Conservation (phyloP, 2,797 vertebrate genomes). For the Bovichtus diacanthus region DNA sequence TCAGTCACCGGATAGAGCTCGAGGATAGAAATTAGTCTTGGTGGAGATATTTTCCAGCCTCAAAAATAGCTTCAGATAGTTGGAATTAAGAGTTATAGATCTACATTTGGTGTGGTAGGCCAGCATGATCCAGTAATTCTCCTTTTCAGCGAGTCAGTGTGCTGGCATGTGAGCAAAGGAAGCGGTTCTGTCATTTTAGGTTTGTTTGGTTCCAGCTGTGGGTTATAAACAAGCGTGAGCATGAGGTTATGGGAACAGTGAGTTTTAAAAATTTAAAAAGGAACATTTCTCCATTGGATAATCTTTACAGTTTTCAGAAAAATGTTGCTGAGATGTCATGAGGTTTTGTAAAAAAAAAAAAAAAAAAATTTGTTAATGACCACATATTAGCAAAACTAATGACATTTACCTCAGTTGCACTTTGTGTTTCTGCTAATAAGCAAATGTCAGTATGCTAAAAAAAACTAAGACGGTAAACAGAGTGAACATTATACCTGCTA, state of each 20-base stretch:
- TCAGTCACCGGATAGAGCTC: constrained; percentile 49
- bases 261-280: not conserved
- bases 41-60: constrained; percentile 37
- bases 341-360: not conserved
- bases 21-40: constrained; percentile 43
- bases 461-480: not conserved
- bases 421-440: not conserved
- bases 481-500: not conserved
- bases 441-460: not conserved
- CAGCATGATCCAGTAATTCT: constrained; percentile 15
- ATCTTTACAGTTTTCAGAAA: not conserved
- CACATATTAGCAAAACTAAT: not conserved
- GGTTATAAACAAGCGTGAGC: constrained; percentile 41
- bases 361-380: not conserved
- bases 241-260: constrained; percentile 21
- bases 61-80: constrained; percentile 29
- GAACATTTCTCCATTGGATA: not conserved
- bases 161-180: constrained; percentile 25
- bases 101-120: constrained; percentile 10
- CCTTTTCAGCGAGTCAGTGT: not conserved
- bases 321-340: not conserved
- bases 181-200: constrained; percentile 12
- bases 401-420: not conserved
- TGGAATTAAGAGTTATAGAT: constrained; percentile 16
- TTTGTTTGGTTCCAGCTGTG: constrained; percentile 40